Percentiles rank a stretch among this genome's conserved stretches.
Evolutionary conservation across 1,140 invertebrate species (phyloP).

Genomic region (Brachionus calyciflorus): DNA sequence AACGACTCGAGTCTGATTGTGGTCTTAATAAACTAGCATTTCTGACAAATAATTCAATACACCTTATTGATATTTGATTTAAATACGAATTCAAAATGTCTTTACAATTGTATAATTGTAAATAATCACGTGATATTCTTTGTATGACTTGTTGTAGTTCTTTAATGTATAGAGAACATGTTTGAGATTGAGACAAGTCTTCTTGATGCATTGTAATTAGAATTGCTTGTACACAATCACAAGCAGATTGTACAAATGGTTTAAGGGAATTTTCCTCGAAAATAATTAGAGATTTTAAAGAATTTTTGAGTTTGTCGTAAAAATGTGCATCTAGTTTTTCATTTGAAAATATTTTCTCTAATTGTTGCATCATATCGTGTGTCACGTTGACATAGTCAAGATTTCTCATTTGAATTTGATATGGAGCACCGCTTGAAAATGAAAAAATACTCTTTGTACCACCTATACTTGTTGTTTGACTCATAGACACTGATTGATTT

Average conservation of each 20-base stretch:
- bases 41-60: conserved; percentile 80
- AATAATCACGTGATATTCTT: conserved; percentile 72
- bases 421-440: background rate
- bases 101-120: conserved; percentile 71
- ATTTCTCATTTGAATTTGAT: conserved; percentile 32
- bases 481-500: background rate
- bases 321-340: background rate
- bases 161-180: conserved; percentile 82
- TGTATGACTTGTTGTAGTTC: conserved; percentile 83
- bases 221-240: conserved; percentile 81
- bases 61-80: conserved; percentile 70
- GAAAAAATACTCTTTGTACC: conserved; percentile 47
- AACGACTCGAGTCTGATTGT: conserved; percentile 72
- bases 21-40: conserved; percentile 80
- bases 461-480: background rate
- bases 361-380: conserved; percentile 8
- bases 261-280: conserved; percentile 55
- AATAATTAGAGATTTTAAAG: conserved; percentile 1
- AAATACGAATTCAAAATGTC: conserved; percentile 66
- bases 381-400: conserved; percentile 10
- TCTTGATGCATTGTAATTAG: conserved; percentile 85
- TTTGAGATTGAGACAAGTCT: conserved; percentile 66
- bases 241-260: conserved; percentile 74
- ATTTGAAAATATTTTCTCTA: background rate
- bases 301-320: background rate